Percentiles rank a stretch among this genome's conserved stretches.
Evolutionary conservation across 1,140 invertebrate genomes (phyloP).

Genomic region (Bilobella aurantiaca): DNA sequence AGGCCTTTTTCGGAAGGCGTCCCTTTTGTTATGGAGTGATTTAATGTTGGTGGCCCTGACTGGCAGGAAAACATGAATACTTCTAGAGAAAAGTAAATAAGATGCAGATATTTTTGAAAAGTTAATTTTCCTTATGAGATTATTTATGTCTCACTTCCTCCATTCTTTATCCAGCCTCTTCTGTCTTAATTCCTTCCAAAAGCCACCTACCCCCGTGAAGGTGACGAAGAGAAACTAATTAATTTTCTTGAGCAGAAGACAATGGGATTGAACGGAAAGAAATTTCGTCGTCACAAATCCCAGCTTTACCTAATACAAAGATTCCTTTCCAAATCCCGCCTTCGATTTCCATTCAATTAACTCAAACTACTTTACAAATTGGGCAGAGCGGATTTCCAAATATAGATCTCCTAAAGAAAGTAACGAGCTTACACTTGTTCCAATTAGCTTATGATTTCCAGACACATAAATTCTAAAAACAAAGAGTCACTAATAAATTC

Average conservation of each 20-base stretch:
- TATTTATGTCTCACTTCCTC: constrained; percentile 8
- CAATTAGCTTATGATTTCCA: too few relatives aligned
- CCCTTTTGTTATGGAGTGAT: background rate
- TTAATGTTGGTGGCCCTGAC: background rate
- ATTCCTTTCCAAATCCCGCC: background rate
- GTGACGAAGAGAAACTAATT: constrained; percentile 2
- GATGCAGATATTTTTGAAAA: background rate
- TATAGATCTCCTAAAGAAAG: too few relatives aligned
- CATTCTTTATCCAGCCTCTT: too few relatives aligned
- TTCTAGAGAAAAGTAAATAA: too few relatives aligned
- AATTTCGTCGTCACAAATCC: too few relatives aligned
- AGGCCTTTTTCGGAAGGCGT: too few relatives aligned
- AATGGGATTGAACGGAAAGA: background rate
- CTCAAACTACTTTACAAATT: background rate
- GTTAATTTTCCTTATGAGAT: background rate
- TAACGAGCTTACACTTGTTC: too few relatives aligned
- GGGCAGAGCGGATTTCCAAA: background rate
- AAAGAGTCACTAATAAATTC: too few relatives aligned
- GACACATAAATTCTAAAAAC: too few relatives aligned
- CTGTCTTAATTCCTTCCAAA: too few relatives aligned
- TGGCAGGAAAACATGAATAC: background rate
- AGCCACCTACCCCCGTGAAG: too few relatives aligned
- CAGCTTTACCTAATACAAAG: too few relatives aligned
- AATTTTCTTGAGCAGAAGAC: background rate
- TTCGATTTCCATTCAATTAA: background rate